Percentiles rank a stretch among this genome's conserved stretches.
These are phyloP conservation scores for Sebastes iracundus DNA, from an alignment of 2,797 vertebrate genomes.

Conservation along the genomic window DNA sequence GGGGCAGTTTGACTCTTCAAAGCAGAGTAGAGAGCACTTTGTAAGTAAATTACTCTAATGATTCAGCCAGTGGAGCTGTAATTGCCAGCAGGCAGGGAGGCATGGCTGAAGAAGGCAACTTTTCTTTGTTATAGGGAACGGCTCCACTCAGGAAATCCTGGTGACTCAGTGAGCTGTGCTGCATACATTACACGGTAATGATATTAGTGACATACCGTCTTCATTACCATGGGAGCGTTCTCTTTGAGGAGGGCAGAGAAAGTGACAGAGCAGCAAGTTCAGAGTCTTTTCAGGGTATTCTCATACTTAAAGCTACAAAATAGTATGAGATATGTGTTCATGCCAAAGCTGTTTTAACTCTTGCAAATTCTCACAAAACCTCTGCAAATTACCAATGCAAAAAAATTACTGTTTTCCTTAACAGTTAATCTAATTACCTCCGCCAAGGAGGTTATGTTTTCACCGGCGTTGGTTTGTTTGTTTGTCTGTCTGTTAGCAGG, in stretches of 20 bases:
- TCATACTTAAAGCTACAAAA: not conserved
- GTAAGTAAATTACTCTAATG: slow-evolving; percentile 73
- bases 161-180: not conserved
- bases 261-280: not conserved
- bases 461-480: no score
- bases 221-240: not conserved
- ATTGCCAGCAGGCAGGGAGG: slow-evolving; percentile 61
- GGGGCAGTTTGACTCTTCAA: slow-evolving; percentile 52
- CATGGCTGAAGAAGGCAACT: slow-evolving; percentile 33
- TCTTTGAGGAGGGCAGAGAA: not conserved
- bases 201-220: slow-evolving; percentile 1
- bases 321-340: not conserved
- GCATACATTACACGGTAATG: not conserved
- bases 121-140: slow-evolving; percentile 29
- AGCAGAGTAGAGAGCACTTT: slow-evolving; percentile 63
- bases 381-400: no score
- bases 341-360: not conserved
- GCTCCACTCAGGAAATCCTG: slow-evolving; percentile 10
- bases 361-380: no score
- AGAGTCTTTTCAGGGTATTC: not conserved
- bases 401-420: no score
- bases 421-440: no score
- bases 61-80: slow-evolving; percentile 65
- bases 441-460: no score
- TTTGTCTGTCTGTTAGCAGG: no score